Base-by-base conservation (phyloP, 37 sponge, comb jelly and placozoan species). In the Corticium candelabrum region DNA sequence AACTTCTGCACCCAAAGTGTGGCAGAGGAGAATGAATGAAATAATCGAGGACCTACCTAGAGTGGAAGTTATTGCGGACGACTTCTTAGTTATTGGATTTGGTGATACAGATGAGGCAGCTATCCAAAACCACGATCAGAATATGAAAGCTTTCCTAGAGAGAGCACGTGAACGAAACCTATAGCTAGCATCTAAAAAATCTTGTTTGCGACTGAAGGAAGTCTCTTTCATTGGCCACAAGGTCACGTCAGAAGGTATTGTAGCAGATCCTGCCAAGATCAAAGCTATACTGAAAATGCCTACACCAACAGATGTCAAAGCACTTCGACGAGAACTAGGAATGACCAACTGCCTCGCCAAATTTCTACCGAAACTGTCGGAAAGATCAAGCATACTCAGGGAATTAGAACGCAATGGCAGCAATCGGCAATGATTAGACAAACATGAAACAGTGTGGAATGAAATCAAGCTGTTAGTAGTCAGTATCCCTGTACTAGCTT, bases 401-500 rank as follows among this genome's bases (percentile, higher is more conserved):
- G 15, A 50, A 21, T 21, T 50, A 21, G 62, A 50, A 50, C 11
- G 62, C 11, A 27, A 11, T 21, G 21, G 62, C 21, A 27, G 11
- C 62, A 27, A 50, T 27, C 21, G 62, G 62, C 21, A 11, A 27
- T 27, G 62, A 21, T 11, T 27, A 2, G 62, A 50, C 11, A 21
- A 11, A 21, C 62, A 50, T 11, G 62, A 50, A 50, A 50, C 11
- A 50, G 62, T 21, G 11, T 50, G 21, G 62, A 21, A 50, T 11
- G 62, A 50, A 50, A 50, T 50, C 21, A 11, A 21, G 21, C 11
- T 27, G 62, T 21, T 50, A 11, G 21, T 50, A 27, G 21, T 21
- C 21, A 50, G 62, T 50, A 21, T 74, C 62, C 84, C 84, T 33
- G 84, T 83, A 1, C 69, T 83, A 50, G 78, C 40, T 2, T 83